Conservation (phyloP, 2,888 invertebrate species). For the Pristionchus japonicus region DNA sequence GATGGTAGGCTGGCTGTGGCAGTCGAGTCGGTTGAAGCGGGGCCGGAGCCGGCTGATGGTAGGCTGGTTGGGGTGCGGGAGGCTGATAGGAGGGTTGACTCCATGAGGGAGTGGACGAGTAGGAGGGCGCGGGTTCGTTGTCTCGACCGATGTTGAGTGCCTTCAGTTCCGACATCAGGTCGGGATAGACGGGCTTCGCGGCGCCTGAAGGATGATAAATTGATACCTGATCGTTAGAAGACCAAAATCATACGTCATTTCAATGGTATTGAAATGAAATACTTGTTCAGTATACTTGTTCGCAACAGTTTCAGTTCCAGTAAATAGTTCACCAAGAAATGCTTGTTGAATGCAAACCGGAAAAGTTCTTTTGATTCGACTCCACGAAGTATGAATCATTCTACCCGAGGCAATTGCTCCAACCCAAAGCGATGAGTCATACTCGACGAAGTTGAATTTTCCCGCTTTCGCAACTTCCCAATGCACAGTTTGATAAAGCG, state of each 20-base stretch:
- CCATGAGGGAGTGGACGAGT: conserved; percentile 24
- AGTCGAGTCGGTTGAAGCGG: conserved; percentile 48
- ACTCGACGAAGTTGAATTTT: not conserved
- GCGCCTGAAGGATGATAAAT: not conserved
- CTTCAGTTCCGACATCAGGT: conserved; percentile 40
- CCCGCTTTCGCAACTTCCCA: not conserved
- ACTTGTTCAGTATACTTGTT: too few relatives aligned
- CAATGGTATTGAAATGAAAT: not conserved
- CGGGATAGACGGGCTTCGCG: conserved; percentile 17
- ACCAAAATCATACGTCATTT: not conserved
- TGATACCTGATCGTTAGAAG: too few relatives aligned
- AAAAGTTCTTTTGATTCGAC: too few relatives aligned
- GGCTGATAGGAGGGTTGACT: conserved; percentile 42
- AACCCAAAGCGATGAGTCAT: not conserved
- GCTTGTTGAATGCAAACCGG: too few relatives aligned
- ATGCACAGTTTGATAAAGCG: not conserved
- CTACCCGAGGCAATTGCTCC: not conserved
- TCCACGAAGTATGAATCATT: not conserved
- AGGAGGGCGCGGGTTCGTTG: conserved; percentile 35
- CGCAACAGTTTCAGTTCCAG: too few relatives aligned
- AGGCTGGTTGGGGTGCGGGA: conserved; percentile 48
- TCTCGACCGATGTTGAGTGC: conserved; percentile 27
- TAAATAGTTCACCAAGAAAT: too few relatives aligned
- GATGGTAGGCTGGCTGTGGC: conserved; percentile 43
- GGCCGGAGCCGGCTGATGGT: conserved; percentile 45